These are phyloP conservation scores for Rousettus leschenaultii DNA, from an alignment of 2,113 vertebrate species.

Conservation along the genomic window DNA sequence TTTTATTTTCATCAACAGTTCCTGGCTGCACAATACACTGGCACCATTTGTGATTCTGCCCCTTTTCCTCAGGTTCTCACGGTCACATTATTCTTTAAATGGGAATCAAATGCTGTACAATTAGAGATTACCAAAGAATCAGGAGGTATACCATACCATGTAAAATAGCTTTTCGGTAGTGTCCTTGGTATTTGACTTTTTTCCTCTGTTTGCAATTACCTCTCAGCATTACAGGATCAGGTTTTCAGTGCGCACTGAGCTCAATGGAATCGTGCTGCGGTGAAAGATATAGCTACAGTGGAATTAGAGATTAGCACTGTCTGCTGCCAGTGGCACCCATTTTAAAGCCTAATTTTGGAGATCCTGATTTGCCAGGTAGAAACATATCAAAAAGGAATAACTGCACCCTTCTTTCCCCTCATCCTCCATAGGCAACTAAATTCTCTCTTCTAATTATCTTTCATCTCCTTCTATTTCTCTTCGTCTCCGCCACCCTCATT, in stretches of 20 bases:
- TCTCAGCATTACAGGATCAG: neutral
- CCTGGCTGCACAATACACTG: neutral
- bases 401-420: neutral
- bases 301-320: neutral
- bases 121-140: neutral
- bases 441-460: neutral
- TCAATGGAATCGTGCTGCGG: neutral
- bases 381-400: neutral
- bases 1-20: neutral
- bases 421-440: neutral
- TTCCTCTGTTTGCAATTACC: neutral
- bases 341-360: slow-evolving; percentile 8
- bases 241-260: neutral
- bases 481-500: neutral
- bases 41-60: neutral
- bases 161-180: neutral
- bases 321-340: neutral
- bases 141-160: neutral
- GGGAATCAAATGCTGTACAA: neutral
- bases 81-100: neutral
- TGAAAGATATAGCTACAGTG: neutral
- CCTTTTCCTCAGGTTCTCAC: neutral
- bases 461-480: neutral
- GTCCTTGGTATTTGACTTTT: neutral
- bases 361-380: neutral